Base-by-base conservation (phyloP, 2,113 vertebrate species). In the Ascaphus truei region DNA sequence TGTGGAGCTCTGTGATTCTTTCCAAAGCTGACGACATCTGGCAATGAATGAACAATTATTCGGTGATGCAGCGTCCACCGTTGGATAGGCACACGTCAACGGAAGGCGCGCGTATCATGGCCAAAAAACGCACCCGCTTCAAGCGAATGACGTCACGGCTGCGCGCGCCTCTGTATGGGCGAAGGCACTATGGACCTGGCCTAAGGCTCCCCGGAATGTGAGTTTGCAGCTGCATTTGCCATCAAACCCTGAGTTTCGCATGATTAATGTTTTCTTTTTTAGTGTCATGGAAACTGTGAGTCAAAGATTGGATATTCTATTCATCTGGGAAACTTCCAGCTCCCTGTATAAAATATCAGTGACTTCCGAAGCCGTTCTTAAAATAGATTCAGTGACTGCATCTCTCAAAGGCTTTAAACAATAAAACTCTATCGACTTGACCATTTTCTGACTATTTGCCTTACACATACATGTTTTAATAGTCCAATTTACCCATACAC, bases 231-330 rank as follows among this genome's bases (percentile, higher is more conserved):
- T 91, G 88, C 83, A 81, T 86, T 89, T 87, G 80, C 83, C 85
- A 85, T 89, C 86, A 88, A 77, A 84, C 80, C 81, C 72, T 18
- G 79, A 78, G 74, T 75, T 83, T 75, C 73, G 86, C 78, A 84
- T 79, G 81, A 85, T 85, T 83, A 81, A 78, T 89, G 85, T 89
- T 91, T 85, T 89, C 84, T 81, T 87, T 87, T 67, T 85, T 86
- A 86, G 84, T 88, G 86, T 90, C 88, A 86, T 89, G 86, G 89
- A 89, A 91, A 91, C 88, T 82, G 84, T 79, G 83, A 89, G 76
- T 81, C 77, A 74, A 78, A 86, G 83, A 89, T 82, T 85, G 83
- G 85, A 86, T 87, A 83, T 88, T 89, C 80, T 85, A 73, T 88
- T 88, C 85, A 84, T 88, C 80, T 85, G 83, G 83, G 84, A 85